Percentiles rank a stretch among this genome's conserved stretches.
Evolutionary conservation across 2,797 vertebrate genomes (phyloP).

Genomic region (Micrastur ruficollis): DNA sequence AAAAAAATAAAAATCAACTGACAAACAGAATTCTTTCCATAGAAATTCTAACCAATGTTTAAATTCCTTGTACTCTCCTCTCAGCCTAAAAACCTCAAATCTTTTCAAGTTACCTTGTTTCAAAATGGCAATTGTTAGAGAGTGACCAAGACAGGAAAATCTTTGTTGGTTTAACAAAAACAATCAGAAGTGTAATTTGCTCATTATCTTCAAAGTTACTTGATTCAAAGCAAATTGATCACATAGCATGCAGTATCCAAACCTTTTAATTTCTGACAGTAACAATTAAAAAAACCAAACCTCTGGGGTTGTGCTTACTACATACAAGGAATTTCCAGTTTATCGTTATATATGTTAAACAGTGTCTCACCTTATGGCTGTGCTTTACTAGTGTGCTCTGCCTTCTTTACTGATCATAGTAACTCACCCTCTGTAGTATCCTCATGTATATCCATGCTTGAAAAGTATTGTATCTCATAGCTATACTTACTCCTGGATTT

Average conservation of each 20-base stretch:
- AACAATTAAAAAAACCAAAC: not conserved
- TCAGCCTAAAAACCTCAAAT: not conserved
- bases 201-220: not conserved
- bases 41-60: not conserved
- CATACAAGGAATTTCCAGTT: not conserved
- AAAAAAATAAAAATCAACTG: not conserved
- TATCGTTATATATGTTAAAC: fast-evolving
- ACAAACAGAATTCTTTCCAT: not conserved
- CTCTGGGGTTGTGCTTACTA: not conserved
- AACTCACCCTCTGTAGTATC: not conserved
- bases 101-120: not conserved
- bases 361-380: not conserved
- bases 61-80: not conserved
- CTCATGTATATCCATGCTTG: not conserved
- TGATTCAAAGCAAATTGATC: not conserved
- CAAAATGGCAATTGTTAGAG: not conserved
- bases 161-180: not conserved
- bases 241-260: not conserved
- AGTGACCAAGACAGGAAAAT: not conserved
- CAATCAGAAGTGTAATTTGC: not conserved
- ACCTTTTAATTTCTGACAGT: not conserved
- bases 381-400: not conserved
- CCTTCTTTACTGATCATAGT: not conserved
- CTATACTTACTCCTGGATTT: not conserved
- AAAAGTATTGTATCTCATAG: not conserved